Base-by-base conservation (phyloP, 1,140 invertebrate genomes). In the Drosophila sp. region DNA sequence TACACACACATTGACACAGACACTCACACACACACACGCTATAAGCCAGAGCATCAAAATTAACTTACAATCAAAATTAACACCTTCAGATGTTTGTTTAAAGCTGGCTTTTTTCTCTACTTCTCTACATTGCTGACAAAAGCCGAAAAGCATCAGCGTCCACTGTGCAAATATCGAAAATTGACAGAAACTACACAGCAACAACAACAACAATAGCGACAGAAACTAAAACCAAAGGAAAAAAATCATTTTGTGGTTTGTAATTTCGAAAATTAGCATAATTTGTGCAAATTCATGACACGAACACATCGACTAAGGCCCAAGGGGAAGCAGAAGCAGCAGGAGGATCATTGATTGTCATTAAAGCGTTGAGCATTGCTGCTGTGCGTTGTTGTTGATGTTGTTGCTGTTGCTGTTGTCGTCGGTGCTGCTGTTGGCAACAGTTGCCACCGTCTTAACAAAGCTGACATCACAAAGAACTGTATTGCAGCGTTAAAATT, bases 271-370 rank as follows among this genome's bases (percentile, higher is more conserved):
- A 87, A 87, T 89, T 87, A 89, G 84, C 83, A 87, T 87, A 87
- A 87, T 87, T 87, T 87, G 83, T 87, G 83, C 83, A 89, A 83
- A 87, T 89, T 87, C 83, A 87, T 67, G 83, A 77, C 83, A 89
- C 82, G 83, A 86, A 64, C 78, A 62, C 14, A 67, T 86, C 25
- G 57, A 62, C 54, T 27, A 18, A 13, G 36, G 72, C 57, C 41
- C 36, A 38, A 25, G 70, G 61, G 61, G 76, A 0, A n/a, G 13
- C 14, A 29, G 13, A 11, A 50, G 7, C 7, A 13, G 27, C 9
- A 7, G 46, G 4, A 32, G 53, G 43, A 87, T 62, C 56, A 36
- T 51, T 58, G 43, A 51, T 64, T 58, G 76, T 72, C 77, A 80
- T 79, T 75, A 75, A 65, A 65, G 59, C 48, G 57, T 61, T 74